Base-by-base conservation (phyloP, 2,113 vertebrate species). In the Spea multiplicata region DNA sequence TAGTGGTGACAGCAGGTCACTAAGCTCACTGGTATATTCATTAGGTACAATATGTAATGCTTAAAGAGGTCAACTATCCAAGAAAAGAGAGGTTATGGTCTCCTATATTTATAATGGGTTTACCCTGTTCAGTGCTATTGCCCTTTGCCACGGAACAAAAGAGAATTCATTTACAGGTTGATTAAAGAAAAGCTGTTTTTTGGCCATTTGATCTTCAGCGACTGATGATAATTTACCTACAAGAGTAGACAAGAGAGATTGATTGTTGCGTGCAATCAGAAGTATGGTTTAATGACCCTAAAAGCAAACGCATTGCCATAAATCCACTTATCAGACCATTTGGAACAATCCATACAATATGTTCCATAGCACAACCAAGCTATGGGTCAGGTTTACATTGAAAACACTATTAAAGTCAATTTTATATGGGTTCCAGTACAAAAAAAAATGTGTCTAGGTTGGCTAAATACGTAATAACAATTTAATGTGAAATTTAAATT, bases 261-360 rank as follows among this genome's bases (percentile, higher is more conserved):
- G 77, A 44, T 75, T 83, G 74, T 49, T 66, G 77, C 55, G 71
- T 83, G 44, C 13, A 66, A 76, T 12, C 48, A 79, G 76, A 83
- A 83, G 30, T 78, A 83, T 12, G 74, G 79, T 80, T 77, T 86
- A 85, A 76, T 83, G 67, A 82, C 82, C 6, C 2, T 52, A 4
- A 61, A 83, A 74, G 8, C 76, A 13, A n/a, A 3, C 81, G 74
- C 83, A 55, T 80, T 64, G 5, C 74, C 5, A 16, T 80, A 81
- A 68, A 84, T 85, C 44, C 80, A 84, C n/a, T 8, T 66, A 78
- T 4, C 73, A 78, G 66, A 77, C 12, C 7, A 61, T n/a, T 55
- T 64, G 79, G 80, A n/a, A 44, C 66, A 66, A 75, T 75, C 62
- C 12, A 75, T 75, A 74, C 9, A 13, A 10, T 16, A n/a, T 67